Evolutionary conservation across 2,888 invertebrate species (phyloP).

Genomic region (Ceratothoa steindachneri): DNA sequence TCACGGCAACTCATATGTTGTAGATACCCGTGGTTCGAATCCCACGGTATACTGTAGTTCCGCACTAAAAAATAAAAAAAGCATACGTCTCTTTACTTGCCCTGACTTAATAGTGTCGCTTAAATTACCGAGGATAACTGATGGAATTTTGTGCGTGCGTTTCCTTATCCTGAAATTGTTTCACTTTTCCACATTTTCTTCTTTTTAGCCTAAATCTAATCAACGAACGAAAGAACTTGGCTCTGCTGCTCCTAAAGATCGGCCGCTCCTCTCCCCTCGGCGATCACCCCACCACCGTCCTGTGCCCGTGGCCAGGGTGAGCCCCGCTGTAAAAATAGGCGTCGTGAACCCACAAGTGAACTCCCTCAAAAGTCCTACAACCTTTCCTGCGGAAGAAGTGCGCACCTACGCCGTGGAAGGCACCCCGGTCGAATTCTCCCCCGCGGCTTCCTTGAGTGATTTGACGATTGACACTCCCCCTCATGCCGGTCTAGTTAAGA

Average conservation of each 20-base stretch:
- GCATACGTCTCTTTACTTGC: too few relatives aligned
- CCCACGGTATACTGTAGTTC: too few relatives aligned
- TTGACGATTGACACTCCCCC: slow-evolving; percentile 58
- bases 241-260: too few relatives aligned
- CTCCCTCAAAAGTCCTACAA: slow-evolving; percentile 20
- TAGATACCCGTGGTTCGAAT: too few relatives aligned
- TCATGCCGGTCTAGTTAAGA: background rate
- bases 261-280: slow-evolving; percentile 27
- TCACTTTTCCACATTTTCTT: too few relatives aligned
- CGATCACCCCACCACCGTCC: slow-evolving; percentile 40
- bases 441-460: slow-evolving; percentile 66
- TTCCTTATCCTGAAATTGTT: too few relatives aligned
- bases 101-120: too few relatives aligned
- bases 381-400: slow-evolving; percentile 31
- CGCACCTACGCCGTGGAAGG: slow-evolving; percentile 65
- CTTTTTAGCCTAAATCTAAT: background rate
- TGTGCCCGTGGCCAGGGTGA: slow-evolving; percentile 43
- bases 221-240: background rate
- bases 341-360: slow-evolving; percentile 15
- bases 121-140: too few relatives aligned
- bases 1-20: too few relatives aligned
- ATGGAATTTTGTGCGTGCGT: too few relatives aligned
- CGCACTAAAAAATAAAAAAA: too few relatives aligned
- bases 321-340: slow-evolving; percentile 42
- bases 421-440: slow-evolving; percentile 65